Evolutionary conservation across 1,140 invertebrate genomes (phyloP), one percentile per base, ranked within the genome.

Genomic region (Leptoteleia sp.): DNA sequence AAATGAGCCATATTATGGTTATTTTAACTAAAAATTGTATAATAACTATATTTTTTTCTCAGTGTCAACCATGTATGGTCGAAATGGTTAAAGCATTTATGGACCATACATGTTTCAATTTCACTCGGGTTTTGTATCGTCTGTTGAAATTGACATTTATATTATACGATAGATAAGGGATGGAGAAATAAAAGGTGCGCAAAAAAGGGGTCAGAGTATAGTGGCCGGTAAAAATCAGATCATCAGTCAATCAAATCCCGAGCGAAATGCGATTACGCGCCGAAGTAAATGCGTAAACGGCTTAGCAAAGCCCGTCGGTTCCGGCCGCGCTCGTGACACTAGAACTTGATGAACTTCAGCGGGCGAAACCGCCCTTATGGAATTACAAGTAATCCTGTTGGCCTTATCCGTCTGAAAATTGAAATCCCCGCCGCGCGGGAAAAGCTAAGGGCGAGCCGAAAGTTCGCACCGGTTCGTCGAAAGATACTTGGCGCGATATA

Each of bases 381-480:
- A 70, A 70, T 70, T 70, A 59, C 52, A 57, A 13, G 42, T 70
- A 59, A 70, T 70, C 65, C 43, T 38, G 19, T 45, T 37, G 50
- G 50, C 25, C 50, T 68, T 55, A 57, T 57, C 33, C 50, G n/a
- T 19, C 17, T 13, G 64, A 47, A 55, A 68, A 68, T 68, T 55
- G 50, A 45, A 68, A 67, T 52, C 38, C 38, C 11, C 29, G 19
- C 6, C 15, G 27, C 17, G 33, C 11, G n/a, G 11, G 40, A 45
- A 45, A 40, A 31, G 16, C 25, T 29, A n/a, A 8, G 11, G 22
- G 54, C 31, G 25, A 40, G 9, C 4, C 27, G 19, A 59, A 59
- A 59, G 54, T 42, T 59, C 11, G 22, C 27, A 8, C 6, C 11
- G 31, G 33, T 16, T 37, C 1, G n/a, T n/a, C n/a, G n/a, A n/a